Evolutionary conservation across 2,797 vertebrate genomes (phyloP).

Genomic region (Bufotes viridis): DNA sequence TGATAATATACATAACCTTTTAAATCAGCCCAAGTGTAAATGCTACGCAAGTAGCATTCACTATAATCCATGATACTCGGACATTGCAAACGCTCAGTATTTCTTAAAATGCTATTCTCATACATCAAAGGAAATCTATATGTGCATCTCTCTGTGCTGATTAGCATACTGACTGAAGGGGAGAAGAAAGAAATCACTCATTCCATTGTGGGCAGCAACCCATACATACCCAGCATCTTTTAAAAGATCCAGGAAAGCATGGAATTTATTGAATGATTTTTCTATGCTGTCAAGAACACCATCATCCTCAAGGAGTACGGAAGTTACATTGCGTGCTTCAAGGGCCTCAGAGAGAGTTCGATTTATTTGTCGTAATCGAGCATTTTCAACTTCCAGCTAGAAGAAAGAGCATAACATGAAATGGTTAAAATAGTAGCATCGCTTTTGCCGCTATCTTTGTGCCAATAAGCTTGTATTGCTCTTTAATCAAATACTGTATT

Average conservation of each 20-base stretch:
- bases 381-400: slow-evolving; percentile 88
- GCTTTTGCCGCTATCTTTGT: not conserved
- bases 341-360: slow-evolving; percentile 84
- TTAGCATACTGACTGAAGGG: not conserved
- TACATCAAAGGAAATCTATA: too few species aligned
- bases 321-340: slow-evolving; percentile 73
- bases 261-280: slow-evolving; percentile 92
- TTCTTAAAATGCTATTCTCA: too few species aligned
- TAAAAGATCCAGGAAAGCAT: slow-evolving; percentile 95
- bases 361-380: slow-evolving; percentile 82
- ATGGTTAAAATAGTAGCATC: not conserved
- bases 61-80: too few species aligned
- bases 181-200: not conserved
- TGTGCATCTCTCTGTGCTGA: not conserved
- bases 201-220: not conserved
- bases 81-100: too few species aligned
- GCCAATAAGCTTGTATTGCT: too few species aligned
- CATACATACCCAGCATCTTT: slow-evolving; percentile 88
- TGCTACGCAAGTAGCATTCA: too few species aligned
- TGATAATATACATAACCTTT: too few species aligned
- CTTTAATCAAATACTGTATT: too few species aligned
- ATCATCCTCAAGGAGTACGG: slow-evolving; percentile 87
- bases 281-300: slow-evolving; percentile 91
- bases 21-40: too few species aligned
- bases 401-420: slow-evolving; percentile 32